These are phyloP conservation scores for Ariopsis seemanni DNA, from an alignment of 2,113 vertebrate genomes.

Conservation along the genomic window DNA sequence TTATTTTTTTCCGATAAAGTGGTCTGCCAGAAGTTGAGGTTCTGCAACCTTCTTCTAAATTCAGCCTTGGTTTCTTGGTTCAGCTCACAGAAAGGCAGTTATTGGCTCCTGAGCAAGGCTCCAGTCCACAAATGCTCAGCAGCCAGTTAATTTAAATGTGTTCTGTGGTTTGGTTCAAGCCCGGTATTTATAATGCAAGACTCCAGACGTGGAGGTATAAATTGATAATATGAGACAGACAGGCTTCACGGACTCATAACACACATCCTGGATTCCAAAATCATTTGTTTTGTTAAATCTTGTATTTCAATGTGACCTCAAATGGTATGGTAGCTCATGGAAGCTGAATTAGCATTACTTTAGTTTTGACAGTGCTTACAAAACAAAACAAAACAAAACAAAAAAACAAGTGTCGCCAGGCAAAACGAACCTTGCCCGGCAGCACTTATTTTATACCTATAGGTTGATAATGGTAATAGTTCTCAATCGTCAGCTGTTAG, in stretches of 20 bases:
- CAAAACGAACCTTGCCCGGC: no score
- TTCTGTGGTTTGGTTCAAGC: background rate
- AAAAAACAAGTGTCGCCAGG: no score
- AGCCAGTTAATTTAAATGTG: background rate
- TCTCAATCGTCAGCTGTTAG: no score
- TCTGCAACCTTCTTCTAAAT: background rate
- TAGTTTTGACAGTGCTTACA: no score
- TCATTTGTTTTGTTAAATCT: background rate
- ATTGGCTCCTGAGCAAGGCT: background rate
- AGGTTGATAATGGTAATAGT: no score
- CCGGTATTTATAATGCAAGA: background rate
- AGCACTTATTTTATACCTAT: no score
- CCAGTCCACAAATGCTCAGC: background rate
- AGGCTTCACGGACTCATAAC: background rate
- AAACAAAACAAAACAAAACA: no score
- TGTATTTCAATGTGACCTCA: background rate
- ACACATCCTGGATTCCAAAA: background rate
- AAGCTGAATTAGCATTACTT: conserved; percentile 1
- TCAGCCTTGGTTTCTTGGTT: background rate
- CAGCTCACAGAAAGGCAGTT: background rate
- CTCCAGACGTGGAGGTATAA: background rate
- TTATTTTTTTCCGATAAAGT: no score
- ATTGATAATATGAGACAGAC: background rate
- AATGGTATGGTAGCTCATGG: background rate
- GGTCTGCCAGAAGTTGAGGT: background rate